Conservation (phyloP, 2,888 invertebrate genomes). For the Archips crataeganus region DNA sequence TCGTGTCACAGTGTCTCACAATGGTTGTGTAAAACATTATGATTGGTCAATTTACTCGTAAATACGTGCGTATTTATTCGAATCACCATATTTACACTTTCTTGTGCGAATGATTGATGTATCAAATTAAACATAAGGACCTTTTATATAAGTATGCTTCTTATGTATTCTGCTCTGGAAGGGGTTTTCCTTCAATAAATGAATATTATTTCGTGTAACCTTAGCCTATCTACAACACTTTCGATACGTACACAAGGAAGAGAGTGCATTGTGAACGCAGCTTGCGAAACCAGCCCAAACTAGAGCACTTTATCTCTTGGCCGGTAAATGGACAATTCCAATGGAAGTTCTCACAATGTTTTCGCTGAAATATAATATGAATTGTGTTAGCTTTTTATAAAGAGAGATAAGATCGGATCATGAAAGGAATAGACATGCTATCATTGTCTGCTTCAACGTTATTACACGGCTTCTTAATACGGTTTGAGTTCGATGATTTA, state of each 20-base stretch:
- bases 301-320: constrained; percentile 35
- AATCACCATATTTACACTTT: background rate
- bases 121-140: background rate
- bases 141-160: too few relatives aligned
- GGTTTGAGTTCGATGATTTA: background rate
- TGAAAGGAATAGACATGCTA: background rate
- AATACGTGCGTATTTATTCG: background rate
- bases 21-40: constrained; percentile 8
- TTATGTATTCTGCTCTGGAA: too few relatives aligned
- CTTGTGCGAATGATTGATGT: constrained; percentile 4
- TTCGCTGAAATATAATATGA: constrained; percentile 1
- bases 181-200: too few relatives aligned
- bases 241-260: constrained; percentile 29
- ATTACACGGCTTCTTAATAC: background rate
- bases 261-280: constrained; percentile 32
- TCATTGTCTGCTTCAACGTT: background rate
- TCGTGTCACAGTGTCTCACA: constrained; percentile 18
- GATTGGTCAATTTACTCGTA: background rate
- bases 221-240: background rate
- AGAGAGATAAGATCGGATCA: constrained; percentile 10
- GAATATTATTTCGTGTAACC: background rate
- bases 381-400: background rate
- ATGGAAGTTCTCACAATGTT: constrained; percentile 25
- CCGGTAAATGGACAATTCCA: constrained; percentile 15
- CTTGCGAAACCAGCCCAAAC: constrained; percentile 35